These are phyloP conservation scores for Fundulus diaphanus DNA, from an alignment of 2,797 vertebrate species.

Conservation along the genomic window DNA sequence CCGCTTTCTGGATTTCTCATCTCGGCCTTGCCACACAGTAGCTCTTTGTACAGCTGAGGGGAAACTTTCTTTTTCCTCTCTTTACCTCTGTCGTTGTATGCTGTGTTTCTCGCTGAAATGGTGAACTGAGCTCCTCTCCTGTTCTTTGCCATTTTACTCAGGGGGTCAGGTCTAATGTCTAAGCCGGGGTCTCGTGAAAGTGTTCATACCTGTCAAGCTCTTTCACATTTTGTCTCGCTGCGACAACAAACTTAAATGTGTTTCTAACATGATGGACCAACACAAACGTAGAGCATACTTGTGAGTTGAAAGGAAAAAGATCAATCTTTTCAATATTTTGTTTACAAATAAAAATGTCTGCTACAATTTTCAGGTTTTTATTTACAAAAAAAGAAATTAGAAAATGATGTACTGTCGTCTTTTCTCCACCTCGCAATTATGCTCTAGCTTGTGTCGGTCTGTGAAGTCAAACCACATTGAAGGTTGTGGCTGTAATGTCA, in stretches of 20 bases:
- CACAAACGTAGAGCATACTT: neutral
- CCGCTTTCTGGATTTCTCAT: slow-evolving; percentile 55
- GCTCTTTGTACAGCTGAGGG: slow-evolving; percentile 70
- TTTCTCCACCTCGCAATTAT: too few species aligned
- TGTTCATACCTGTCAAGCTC: neutral
- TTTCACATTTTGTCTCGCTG: neutral
- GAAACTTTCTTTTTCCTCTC: slow-evolving; percentile 52
- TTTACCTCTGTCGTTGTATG: slow-evolving; percentile 27
- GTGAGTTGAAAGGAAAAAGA: neutral
- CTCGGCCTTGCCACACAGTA: slow-evolving; percentile 61
- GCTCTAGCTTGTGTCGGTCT: too few species aligned
- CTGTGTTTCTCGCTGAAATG: slow-evolving; percentile 42
- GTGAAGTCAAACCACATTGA: neutral
- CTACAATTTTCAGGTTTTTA: neutral
- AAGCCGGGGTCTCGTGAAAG: neutral
- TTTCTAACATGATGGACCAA: neutral
- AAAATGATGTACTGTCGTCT: neutral
- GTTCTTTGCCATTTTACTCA: neutral
- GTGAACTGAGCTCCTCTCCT: slow-evolving; percentile 13
- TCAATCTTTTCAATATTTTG: neutral
- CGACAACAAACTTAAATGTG: neutral
- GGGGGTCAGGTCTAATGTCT: neutral
- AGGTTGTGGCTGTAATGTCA: neutral
- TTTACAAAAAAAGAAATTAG: neutral
- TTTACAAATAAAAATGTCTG: neutral